Evolutionary conservation across 2,797 vertebrate species (phyloP).

Genomic region (Champsocephalus esox): DNA sequence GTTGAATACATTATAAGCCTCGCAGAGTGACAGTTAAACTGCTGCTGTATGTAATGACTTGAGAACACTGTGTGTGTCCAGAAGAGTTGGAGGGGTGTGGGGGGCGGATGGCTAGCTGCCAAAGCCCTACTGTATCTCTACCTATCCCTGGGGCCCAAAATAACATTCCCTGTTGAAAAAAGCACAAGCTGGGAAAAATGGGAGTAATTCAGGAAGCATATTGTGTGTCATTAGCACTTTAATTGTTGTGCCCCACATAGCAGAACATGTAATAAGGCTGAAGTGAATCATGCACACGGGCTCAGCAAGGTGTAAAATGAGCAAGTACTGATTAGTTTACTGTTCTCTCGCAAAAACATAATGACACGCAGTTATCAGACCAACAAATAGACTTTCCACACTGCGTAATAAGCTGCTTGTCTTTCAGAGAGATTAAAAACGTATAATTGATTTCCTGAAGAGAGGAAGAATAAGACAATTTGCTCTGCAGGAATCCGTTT

Average conservation of each 20-base stretch:
- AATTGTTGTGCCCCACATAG: conserved; percentile 26
- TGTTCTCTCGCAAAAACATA: conserved; percentile 33
- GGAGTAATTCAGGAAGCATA: conserved; percentile 46
- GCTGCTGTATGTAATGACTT: conserved; percentile 42
- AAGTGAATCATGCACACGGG: conserved; percentile 33
- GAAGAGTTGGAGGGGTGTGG: background rate
- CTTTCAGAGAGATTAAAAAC: conserved; percentile 25
- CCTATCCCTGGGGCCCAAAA: conserved; percentile 27
- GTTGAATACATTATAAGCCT: conserved; percentile 49
- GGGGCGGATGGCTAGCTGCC: background rate
- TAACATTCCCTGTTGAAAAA: conserved; percentile 27
- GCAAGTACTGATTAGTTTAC: conserved; percentile 38
- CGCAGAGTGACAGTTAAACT: conserved; percentile 48
- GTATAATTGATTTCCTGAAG: conserved; percentile 22
- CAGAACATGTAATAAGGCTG: conserved; percentile 32
- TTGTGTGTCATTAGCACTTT: conserved; percentile 44
- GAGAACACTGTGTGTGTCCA: conserved; percentile 5
- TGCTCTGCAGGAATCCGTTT: conserved; percentile 7
- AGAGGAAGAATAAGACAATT: conserved; percentile 15
- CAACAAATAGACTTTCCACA: conserved; percentile 41
- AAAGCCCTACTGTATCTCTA: background rate
- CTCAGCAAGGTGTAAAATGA: conserved; percentile 69
- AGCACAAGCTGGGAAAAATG: conserved; percentile 33
- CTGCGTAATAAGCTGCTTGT: conserved; percentile 1
- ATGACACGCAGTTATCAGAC: conserved; percentile 42